Percentiles rank a stretch among this genome's conserved stretches.
These are phyloP conservation scores for Eupithecia tripunctaria DNA, from an alignment of 2,888 invertebrate species.

Conservation along the genomic window DNA sequence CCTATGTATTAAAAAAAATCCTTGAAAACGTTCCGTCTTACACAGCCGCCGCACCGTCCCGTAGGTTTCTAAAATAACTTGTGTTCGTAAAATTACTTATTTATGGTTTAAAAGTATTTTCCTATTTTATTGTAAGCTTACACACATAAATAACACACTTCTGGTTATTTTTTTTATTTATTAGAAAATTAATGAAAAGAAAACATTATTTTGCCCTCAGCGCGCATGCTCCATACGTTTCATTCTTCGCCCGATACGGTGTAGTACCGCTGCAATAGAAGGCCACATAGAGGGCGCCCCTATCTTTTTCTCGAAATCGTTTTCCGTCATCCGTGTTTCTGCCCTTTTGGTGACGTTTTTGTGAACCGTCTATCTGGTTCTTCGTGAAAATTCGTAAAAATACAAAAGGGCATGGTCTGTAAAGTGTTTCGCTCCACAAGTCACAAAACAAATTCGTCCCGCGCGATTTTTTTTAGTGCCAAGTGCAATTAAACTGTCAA, in stretches of 20 bases:
- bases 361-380: slow-evolving; percentile 72
- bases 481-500: slow-evolving; percentile 88
- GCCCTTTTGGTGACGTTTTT: slow-evolving; percentile 77
- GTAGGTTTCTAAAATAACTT: no score
- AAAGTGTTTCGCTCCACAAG: slow-evolving; percentile 75
- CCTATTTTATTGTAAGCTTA: no score
- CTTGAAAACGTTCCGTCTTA: no score
- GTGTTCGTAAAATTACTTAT: no score
- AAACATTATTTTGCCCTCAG: background rate
- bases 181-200: no score
- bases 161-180: no score
- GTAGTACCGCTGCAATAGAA: slow-evolving; percentile 40
- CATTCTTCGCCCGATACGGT: slow-evolving; percentile 17
- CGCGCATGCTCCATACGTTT: background rate
- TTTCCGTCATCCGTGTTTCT: slow-evolving; percentile 56
- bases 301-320: slow-evolving; percentile 34
- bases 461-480: slow-evolving; percentile 83
- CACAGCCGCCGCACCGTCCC: no score
- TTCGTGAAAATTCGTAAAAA: slow-evolving; percentile 45
- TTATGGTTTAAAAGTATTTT: no score
- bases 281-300: slow-evolving; percentile 63
- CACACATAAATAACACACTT: no score
- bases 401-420: slow-evolving; percentile 70
- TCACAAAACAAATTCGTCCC: slow-evolving; percentile 70
- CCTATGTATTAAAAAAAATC: no score